A percentile compares a stretch with the other conserved stretches of the same genome.
phyloP scores from a whole-genome alignment of 2,888 invertebrate genomes.

The Arctia plantaginis region DNA sequence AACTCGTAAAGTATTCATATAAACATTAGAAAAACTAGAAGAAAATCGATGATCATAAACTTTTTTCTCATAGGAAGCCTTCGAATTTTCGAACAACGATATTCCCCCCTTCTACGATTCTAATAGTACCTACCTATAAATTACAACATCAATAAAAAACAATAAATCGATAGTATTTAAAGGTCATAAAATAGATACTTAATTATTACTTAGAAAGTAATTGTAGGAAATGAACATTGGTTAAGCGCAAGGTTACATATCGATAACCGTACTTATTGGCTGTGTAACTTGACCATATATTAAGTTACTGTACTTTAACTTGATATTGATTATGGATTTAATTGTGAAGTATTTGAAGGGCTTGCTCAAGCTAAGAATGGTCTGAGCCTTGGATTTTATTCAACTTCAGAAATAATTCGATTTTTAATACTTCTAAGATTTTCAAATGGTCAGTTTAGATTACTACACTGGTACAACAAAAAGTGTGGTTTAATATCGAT shows the following conservation, averaged over 20 bases:
- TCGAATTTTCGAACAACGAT: not conserved
- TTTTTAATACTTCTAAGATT: too few species aligned
- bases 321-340: conserved; percentile 26
- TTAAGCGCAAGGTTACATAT: conserved; percentile 56
- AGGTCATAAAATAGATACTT: not conserved
- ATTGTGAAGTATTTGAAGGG: conserved; percentile 11
- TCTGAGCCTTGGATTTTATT: not conserved
- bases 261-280: conserved; percentile 17
- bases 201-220: conserved; percentile 54
- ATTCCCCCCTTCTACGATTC: not conserved
- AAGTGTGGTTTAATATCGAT: not conserved
- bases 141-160: not conserved
- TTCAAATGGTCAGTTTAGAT: too few species aligned
- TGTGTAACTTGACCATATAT: conserved; percentile 36
- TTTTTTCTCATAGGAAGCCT: not conserved
- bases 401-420: not conserved
- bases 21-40: not conserved
- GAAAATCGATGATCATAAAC: too few species aligned
- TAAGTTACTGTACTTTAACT: conserved; percentile 25
- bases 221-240: conserved; percentile 54
- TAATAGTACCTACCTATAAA: not conserved
- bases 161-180: not conserved
- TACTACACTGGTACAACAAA: too few species aligned
- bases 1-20: not conserved
- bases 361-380: conserved; percentile 1